These are phyloP conservation scores for Calliphora vicina DNA, from an alignment of 1,140 invertebrate species.

Conservation along the genomic window DNA sequence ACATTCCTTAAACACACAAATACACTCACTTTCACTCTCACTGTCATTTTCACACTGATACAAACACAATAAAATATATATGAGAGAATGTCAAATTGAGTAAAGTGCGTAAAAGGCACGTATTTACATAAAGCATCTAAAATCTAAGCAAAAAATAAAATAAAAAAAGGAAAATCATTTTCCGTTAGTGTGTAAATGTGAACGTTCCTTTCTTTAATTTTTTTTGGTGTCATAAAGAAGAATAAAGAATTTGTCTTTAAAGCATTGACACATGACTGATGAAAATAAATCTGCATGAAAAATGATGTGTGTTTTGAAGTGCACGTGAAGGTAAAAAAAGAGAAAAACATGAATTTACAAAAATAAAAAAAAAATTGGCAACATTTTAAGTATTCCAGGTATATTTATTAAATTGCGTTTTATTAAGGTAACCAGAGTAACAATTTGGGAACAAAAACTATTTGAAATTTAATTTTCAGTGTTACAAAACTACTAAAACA, in stretches of 20 bases:
- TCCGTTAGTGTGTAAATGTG: too few species aligned
- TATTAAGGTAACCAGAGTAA: too few species aligned
- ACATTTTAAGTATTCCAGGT: too few species aligned
- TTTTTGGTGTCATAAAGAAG: not conserved
- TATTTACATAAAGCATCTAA: not conserved
- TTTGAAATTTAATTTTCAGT: too few species aligned
- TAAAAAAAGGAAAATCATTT: not conserved
- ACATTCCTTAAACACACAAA: not conserved
- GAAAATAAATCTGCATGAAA: not conserved
- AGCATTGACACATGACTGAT: not conserved
- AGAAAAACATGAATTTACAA: too few species aligned
- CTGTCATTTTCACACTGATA: too few species aligned
- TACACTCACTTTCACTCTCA: too few species aligned
- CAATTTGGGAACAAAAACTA: too few species aligned
- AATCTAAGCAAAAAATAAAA: not conserved
- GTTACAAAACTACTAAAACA: too few species aligned
- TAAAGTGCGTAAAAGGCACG: conserved; percentile 10
- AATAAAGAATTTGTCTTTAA: not conserved
- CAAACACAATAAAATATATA: too few species aligned
- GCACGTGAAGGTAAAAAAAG: not conserved
- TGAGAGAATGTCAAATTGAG: conserved; percentile 1
- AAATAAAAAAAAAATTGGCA: not conserved
- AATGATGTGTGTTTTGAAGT: too few species aligned
- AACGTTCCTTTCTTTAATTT: not conserved
- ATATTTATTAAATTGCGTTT: too few species aligned